These are phyloP conservation scores for Crocidura indochinensis DNA, from an alignment of 2,797 vertebrate genomes.

Conservation along the genomic window DNA sequence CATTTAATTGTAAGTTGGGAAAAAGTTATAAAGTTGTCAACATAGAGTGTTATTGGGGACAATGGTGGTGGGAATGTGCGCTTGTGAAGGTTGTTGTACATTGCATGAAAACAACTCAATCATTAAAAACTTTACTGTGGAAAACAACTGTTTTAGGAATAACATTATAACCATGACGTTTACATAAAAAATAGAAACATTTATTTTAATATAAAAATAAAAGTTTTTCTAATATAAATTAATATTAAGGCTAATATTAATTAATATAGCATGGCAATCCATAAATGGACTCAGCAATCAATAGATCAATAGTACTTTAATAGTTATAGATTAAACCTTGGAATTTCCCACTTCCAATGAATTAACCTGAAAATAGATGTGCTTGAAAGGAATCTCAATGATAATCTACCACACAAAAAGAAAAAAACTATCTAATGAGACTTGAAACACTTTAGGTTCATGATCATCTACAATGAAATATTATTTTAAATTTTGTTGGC, in stretches of 20 bases:
- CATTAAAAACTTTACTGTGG: too few relatives aligned
- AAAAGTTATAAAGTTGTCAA: conserved; percentile 15
- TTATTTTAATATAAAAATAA: neutral
- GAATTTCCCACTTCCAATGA: neutral
- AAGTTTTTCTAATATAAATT: neutral
- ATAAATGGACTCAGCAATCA: conserved; percentile 9
- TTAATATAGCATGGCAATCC: neutral
- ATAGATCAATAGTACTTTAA: conserved; percentile 12
- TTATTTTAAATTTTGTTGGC: too few relatives aligned
- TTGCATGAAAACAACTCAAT: too few relatives aligned
- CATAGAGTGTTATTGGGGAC: neutral
- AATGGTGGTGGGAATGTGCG: too few relatives aligned
- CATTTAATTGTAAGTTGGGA: neutral
- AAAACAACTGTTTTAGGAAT: too few relatives aligned
- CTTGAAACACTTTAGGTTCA: neutral
- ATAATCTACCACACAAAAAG: neutral
- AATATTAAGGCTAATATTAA: too few relatives aligned
- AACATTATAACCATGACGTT: too few relatives aligned
- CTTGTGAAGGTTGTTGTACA: too few relatives aligned
- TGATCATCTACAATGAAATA: neutral
- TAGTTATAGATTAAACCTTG: conserved; percentile 20
- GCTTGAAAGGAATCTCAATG: neutral
- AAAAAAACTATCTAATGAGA: neutral
- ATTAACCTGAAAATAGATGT: neutral
- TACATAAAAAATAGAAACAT: too few relatives aligned